phyloP scores from a whole-genome alignment of 2,113 vertebrate genomes.

The Nycticorax nycticorax region DNA sequence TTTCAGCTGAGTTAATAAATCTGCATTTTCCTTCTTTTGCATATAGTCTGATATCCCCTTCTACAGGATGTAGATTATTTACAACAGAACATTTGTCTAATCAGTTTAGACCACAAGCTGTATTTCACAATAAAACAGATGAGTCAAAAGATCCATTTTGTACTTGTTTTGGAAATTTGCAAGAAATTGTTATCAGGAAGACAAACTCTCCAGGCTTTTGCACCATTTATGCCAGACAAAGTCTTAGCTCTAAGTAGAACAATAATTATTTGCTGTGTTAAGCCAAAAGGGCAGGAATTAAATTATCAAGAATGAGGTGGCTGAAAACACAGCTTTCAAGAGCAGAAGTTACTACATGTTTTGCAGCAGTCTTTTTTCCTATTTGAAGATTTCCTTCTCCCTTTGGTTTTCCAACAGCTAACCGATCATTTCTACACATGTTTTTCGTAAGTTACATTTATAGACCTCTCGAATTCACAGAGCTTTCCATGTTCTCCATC shows the following conservation, averaged over 20 bases:
- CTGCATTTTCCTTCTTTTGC: background rate
- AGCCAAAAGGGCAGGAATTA: background rate
- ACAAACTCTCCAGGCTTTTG: background rate
- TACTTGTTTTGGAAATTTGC: background rate
- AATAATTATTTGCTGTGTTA: background rate
- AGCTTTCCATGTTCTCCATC: background rate
- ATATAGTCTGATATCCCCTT: background rate
- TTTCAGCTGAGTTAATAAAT: background rate
- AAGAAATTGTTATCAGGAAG: background rate
- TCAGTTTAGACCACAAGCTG: background rate
- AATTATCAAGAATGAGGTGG: background rate
- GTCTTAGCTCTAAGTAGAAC: background rate
- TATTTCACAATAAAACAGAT: background rate
- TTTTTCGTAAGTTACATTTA: background rate
- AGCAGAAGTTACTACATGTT: background rate
- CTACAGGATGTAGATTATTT: background rate
- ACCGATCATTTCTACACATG: background rate
- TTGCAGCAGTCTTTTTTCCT: background rate
- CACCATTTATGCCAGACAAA: background rate
- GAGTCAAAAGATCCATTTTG: background rate
- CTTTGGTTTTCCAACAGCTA: background rate
- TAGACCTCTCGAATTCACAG: background rate
- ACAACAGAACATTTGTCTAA: background rate
- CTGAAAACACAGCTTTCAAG: background rate
- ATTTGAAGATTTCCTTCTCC: background rate